Evolutionary conservation across 2,113 vertebrate genomes (phyloP).

Genomic region (Mixornis gularis): DNA sequence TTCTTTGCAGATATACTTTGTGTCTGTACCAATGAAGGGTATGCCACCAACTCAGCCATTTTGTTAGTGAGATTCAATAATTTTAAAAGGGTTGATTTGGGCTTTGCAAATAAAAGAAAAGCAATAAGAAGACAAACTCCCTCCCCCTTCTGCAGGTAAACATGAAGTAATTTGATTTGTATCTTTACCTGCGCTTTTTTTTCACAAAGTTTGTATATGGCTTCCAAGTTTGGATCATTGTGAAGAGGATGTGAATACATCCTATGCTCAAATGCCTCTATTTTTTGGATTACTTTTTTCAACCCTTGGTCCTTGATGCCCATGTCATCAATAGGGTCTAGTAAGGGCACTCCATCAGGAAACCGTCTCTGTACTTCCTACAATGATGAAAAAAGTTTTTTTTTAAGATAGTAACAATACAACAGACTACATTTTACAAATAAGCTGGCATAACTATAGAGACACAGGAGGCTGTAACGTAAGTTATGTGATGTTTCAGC

Average conservation of each 20-base stretch:
- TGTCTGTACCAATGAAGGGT: neutral
- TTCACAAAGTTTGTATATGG: slow-evolving; percentile 90
- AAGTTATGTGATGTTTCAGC: neutral
- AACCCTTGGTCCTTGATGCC: slow-evolving; percentile 92
- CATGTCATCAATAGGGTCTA: slow-evolving; percentile 96
- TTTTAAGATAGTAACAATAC: neutral
- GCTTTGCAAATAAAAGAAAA: neutral
- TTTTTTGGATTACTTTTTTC: slow-evolving; percentile 96
- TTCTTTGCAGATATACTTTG: neutral
- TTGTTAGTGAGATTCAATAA: neutral
- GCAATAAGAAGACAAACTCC: neutral
- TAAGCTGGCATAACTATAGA: neutral
- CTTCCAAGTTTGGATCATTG: slow-evolving; percentile 88
- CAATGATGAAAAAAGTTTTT: neutral
- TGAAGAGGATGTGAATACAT: slow-evolving; percentile 97
- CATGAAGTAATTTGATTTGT: neutral
- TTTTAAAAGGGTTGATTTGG: neutral
- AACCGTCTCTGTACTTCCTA: slow-evolving; percentile 97
- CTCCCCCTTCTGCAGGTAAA: neutral
- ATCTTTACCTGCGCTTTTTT: slow-evolving; percentile 89
- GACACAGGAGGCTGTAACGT: neutral
- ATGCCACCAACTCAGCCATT: neutral
- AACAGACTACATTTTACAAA: neutral
- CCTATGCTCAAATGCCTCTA: slow-evolving; percentile 94
- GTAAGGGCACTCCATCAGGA: slow-evolving; percentile 88